Evolutionary conservation across 2,113 vertebrate genomes (phyloP), one percentile per base, ranked within the genome.

Genomic region (Myanophis thanlyinensis): DNA sequence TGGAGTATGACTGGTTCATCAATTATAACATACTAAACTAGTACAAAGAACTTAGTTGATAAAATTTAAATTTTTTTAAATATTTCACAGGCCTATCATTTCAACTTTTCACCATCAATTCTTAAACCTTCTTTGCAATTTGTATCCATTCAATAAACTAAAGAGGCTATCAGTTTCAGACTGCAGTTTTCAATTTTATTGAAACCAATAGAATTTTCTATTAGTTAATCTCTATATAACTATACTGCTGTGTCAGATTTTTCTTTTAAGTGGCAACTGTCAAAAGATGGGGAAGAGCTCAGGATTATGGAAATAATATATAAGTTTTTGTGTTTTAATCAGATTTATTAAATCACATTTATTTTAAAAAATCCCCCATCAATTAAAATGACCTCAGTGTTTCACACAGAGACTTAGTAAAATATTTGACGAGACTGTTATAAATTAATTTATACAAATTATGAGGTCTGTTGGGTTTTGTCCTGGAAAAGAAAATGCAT

Each of bases 31-130:
- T 96, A 92, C 90, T 93, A 27, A 87, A 22, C 2, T 1, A 35
- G 48, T 84, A 94, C 91, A 91, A 20, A 3, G 51, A 3, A 44
- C 73, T 44, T 80, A 44, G 35, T 44, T 80, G 35, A 80, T 44
- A 80, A 44, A 44, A 80, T 35, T 40, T 40, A 80, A 80, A 0
- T 51, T 94, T 91, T 54, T 91, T n/a, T 49, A 92, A 87, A 49
- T 30, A 80, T 95, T 91, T 94, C 89, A 86, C 62, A 95, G 94
- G 88, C 51, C 93, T 44, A 5, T 94, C 94, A 52, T 91, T 91
- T 94, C 56, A 53, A 40, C n/a, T 54, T 84, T 18, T 47, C 59
- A 35, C 40, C 44, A 47, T 48, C 25, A 47, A 86, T 94, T 93
- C 80, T 94, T 89, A 89, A 59, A 94, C 20, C 73, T 51, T 85